These are phyloP conservation scores for Plectrocnemia conspersa DNA, from an alignment of 1,140 invertebrate species.

Conservation along the genomic window DNA sequence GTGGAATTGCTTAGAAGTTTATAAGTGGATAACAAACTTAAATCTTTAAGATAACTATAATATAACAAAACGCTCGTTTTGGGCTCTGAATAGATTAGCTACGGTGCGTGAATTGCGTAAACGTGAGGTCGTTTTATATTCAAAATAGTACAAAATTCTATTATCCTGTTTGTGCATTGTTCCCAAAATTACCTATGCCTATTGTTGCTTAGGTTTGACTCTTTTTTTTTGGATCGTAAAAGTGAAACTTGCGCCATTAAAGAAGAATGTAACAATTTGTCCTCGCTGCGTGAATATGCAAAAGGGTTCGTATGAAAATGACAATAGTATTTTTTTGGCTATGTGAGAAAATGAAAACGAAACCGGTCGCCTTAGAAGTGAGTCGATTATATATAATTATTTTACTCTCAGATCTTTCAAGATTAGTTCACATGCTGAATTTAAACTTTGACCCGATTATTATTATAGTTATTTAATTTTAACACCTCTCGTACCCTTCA, in stretches of 20 bases:
- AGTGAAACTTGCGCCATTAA: constrained; percentile 32
- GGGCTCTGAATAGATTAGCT: constrained; percentile 9
- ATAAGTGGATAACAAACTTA: neutral
- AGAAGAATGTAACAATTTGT: constrained; percentile 29
- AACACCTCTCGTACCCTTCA: too few relatives aligned
- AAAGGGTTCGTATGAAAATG: too few relatives aligned
- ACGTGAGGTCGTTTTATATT: constrained; percentile 18
- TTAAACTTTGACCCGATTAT: too few relatives aligned
- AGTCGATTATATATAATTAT: too few relatives aligned
- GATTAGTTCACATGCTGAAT: too few relatives aligned
- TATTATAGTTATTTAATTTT: too few relatives aligned
- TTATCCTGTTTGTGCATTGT: neutral
- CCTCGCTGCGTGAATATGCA: constrained; percentile 25
- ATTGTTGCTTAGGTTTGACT: constrained; percentile 13
- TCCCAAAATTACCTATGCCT: constrained; percentile 3
- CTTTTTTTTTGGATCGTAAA: constrained; percentile 19
- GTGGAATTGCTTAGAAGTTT: neutral
- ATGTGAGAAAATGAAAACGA: too few relatives aligned
- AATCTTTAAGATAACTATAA: neutral
- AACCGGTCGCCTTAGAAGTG: too few relatives aligned
- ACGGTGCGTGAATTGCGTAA: constrained; percentile 34
- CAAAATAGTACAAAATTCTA: constrained; percentile 15
- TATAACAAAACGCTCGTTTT: neutral
- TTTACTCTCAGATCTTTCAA: too few relatives aligned
- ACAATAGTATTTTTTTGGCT: too few relatives aligned